These are phyloP conservation scores for Noctua fimbriata DNA, from an alignment of 2,888 invertebrate species.

Conservation along the genomic window DNA sequence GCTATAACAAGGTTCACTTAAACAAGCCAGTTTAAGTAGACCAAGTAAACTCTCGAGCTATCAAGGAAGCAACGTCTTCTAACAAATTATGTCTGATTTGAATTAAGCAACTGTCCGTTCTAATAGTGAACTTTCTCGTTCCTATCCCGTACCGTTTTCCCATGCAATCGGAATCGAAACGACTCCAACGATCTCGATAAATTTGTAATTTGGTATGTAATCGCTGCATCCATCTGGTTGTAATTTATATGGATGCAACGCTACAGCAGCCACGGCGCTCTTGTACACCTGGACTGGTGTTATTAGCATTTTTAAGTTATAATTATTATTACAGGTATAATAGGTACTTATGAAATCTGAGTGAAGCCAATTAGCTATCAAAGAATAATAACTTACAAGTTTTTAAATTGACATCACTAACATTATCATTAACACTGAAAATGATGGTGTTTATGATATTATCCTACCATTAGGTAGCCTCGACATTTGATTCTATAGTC, in stretches of 20 bases:
- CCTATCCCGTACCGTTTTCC: constrained; percentile 73
- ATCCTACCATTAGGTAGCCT: not conserved
- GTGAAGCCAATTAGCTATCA: not conserved
- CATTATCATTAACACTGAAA: too few relatives aligned
- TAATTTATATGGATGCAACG: constrained; percentile 72
- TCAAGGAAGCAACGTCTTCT: constrained; percentile 44
- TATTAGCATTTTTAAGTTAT: constrained; percentile 16
- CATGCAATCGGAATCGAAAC: constrained; percentile 75
- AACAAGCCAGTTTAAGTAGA: constrained; percentile 6
- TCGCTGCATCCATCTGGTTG: constrained; percentile 72
- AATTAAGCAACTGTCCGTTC: constrained; percentile 60
- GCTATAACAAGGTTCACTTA: not conserved
- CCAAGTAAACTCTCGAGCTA: constrained; percentile 16
- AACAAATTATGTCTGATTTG: constrained; percentile 54
- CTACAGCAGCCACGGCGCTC: constrained; percentile 42
- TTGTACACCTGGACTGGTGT: constrained; percentile 9
- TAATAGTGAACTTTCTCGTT: constrained; percentile 72
- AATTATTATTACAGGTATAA: constrained; percentile 8
- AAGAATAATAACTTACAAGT: not conserved
- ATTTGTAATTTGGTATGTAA: constrained; percentile 81
- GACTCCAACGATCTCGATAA: constrained; percentile 76
- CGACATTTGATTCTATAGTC: not conserved
- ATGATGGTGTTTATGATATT: not conserved
- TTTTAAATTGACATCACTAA: too few relatives aligned
- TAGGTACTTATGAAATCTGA: not conserved